Conservation (phyloP, 2,113 vertebrate genomes). For the Ondatra zibethicus region DNA sequence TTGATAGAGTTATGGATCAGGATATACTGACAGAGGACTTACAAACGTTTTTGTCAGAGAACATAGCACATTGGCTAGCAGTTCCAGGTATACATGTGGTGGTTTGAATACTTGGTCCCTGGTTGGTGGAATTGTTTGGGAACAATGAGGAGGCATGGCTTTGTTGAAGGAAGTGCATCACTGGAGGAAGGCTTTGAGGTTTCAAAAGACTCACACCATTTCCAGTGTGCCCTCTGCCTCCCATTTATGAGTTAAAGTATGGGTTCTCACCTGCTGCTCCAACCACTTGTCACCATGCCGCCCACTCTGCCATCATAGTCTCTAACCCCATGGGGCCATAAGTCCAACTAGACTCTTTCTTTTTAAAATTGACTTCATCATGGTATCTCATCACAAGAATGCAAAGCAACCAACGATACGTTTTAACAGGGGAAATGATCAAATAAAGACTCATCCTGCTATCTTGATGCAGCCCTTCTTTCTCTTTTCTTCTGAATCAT, state of each 20-base stretch:
- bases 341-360: background rate
- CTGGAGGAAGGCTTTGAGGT: background rate
- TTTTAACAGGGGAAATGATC: background rate
- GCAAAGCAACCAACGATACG: background rate
- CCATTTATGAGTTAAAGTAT: background rate
- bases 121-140: background rate
- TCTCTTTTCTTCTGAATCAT: background rate
- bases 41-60: background rate
- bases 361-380: background rate
- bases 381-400: background rate
- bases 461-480: background rate
- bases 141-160: background rate
- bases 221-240: background rate
- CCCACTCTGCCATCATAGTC: background rate
- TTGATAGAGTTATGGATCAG: background rate
- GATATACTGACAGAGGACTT: background rate
- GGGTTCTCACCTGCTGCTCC: background rate
- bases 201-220: background rate
- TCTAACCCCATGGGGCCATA: background rate
- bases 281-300: background rate
- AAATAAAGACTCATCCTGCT: background rate
- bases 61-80: background rate
- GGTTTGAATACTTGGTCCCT: background rate
- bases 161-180: background rate
- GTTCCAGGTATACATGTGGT: background rate